Base-by-base conservation (phyloP, 1,140 invertebrate species). In the Oscheius sp. region DNA sequence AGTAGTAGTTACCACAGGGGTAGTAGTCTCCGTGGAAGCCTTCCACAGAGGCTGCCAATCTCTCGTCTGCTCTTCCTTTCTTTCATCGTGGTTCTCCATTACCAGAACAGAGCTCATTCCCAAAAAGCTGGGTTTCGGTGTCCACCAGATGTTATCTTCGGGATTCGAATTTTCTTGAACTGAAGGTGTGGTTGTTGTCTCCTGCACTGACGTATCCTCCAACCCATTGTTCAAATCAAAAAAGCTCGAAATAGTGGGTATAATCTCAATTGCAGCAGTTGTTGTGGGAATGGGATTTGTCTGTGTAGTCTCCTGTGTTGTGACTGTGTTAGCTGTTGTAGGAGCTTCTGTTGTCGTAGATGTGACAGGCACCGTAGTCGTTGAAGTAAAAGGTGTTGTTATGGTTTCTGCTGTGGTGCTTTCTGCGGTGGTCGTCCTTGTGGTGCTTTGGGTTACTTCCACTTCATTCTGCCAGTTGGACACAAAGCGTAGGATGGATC, bases 91-190 rank as follows among this genome's bases (percentile, higher is more conserved):
- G n/a, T n/a, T n/a, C n/a, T n/a, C n/a, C n/a, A 26, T 26, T 4
- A 13, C 23, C 15, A 55, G 49, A 23, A 55, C 28, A 13, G 49
- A 55, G 4, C 15, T 20, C 23, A 55, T 55, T 7, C 23, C 23
- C 4, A 55, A 23, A 26, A 55, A 55, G 23, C 7, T 23, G 7
- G 49, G 49, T 23, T 23, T 7, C 7, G 49, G 49, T 20, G 49
- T 55, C 49, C 49, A 55, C 49, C 49, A 55, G 23, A 55, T 55
- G 49, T 15, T 7, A 23, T 55, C 49, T 55, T 55, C 49, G 7
- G n/a, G n/a, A n/a, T n/a, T n/a, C n/a, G n/a, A n/a, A n/a, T n/a
- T n/a, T n/a, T n/a, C n/a, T n/a, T n/a, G n/a, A n/a, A n/a, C n/a
- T n/a, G n/a, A n/a, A n/a, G n/a, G n/a, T n/a, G n/a, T n/a, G n/a